A percentile compares a stretch with the other conserved stretches of the same genome.
phyloP scores from a whole-genome alignment of 2,797 vertebrate genomes.

The Spondyliosoma cantharus region DNA sequence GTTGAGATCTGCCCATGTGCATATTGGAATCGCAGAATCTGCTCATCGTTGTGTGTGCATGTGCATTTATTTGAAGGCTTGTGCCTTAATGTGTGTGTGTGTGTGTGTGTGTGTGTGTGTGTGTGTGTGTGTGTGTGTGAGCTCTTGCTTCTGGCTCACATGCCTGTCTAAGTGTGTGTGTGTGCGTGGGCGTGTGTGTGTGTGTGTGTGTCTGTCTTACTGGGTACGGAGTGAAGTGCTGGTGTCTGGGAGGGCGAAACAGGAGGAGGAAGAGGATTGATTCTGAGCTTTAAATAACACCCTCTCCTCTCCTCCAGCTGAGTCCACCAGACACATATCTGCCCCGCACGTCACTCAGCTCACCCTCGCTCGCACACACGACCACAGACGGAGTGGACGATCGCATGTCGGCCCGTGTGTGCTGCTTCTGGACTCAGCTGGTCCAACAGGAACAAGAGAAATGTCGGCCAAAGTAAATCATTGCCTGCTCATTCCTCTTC shows the following conservation, averaged over 20 bases:
- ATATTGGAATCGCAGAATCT: not conserved
- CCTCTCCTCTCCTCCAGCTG: constrained; percentile 78
- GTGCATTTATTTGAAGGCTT: constrained; percentile 8
- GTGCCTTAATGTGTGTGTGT: not conserved
- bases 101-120: constrained; percentile 15
- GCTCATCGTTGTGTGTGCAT: constrained; percentile 6
- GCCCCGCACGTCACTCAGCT: constrained; percentile 58
- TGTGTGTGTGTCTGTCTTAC: constrained; percentile 19
- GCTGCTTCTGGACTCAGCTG: not conserved
- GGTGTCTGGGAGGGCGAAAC: constrained; percentile 53
- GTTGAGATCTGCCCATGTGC: not conserved
- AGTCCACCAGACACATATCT: constrained; percentile 66
- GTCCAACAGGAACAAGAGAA: constrained; percentile 5
- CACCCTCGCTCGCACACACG: constrained; percentile 3
- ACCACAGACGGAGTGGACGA: constrained; percentile 24
- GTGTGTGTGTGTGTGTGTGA: constrained; percentile 1
- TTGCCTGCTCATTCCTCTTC: constrained; percentile 22
- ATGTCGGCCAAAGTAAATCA: constrained; percentile 28
- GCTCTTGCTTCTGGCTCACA: not conserved
- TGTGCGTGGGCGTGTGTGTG: constrained; percentile 10
- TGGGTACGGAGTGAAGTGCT: constrained; percentile 38
- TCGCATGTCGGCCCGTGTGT: constrained; percentile 1
- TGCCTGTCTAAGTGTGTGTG: constrained; percentile 20
- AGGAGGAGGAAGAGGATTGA: constrained; percentile 71
- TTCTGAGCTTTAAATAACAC: constrained; percentile 83